Conservation (phyloP, 2,113 vertebrate genomes). For the Pomatorhinus ruficollis region DNA sequence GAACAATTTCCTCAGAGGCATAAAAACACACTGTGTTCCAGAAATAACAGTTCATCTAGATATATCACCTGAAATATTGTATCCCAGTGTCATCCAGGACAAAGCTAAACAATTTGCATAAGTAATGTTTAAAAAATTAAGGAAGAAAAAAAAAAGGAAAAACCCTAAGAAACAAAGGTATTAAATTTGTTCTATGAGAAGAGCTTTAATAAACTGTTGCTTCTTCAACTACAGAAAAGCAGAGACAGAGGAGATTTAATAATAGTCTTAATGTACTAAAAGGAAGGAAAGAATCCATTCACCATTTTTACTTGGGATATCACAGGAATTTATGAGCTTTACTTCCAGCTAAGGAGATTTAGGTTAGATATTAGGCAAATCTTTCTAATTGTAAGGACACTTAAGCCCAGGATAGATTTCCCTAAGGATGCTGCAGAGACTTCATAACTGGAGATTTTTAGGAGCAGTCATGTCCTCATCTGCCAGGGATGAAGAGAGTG, state of each 20-base stretch:
- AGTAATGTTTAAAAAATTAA: background rate
- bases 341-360: conserved; percentile 25
- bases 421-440: background rate
- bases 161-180: background rate
- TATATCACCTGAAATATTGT: background rate
- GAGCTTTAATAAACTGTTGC: background rate
- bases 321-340: conserved; percentile 16
- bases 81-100: background rate
- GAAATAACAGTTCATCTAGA: background rate
- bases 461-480: background rate
- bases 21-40: background rate
- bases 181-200: background rate
- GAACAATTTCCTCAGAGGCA: background rate
- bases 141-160: background rate
- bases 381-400: background rate
- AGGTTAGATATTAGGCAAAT: conserved; percentile 22
- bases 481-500: background rate
- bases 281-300: background rate
- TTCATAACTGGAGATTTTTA: background rate
- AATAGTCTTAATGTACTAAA: background rate
- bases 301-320: background rate
- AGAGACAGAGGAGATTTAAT: background rate
- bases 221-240: background rate
- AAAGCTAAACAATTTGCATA: background rate
- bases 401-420: conserved; percentile 13